Percentiles rank a stretch among this genome's conserved stretches.
phyloP scores from a whole-genome alignment of 1,140 invertebrate species.

The Drosophila subpulchrella region DNA sequence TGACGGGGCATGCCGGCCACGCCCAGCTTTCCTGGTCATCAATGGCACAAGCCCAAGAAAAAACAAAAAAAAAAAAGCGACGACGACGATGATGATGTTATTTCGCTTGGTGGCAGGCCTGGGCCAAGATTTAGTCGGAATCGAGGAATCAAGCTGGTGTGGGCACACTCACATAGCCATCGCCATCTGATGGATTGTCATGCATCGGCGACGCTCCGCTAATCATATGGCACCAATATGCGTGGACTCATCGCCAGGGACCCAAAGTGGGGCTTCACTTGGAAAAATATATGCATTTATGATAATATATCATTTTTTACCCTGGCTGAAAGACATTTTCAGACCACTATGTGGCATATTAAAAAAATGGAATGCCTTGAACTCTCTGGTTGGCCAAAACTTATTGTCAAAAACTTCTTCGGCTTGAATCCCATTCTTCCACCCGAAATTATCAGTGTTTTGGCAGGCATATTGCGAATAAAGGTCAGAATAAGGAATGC shows the following conservation, averaged over 20 bases:
- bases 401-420: too few species aligned
- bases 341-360: not conserved
- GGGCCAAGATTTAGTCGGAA: slow-evolving; percentile 59
- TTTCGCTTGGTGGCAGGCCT: slow-evolving; percentile 53
- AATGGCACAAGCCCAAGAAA: slow-evolving; percentile 60
- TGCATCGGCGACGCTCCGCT: slow-evolving; percentile 62
- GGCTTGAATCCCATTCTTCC: too few species aligned
- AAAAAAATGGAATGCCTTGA: not conserved
- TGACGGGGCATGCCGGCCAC: slow-evolving; percentile 74
- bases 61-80: slow-evolving; percentile 1
- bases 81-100: slow-evolving; percentile 60
- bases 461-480: too few species aligned
- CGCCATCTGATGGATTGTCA: slow-evolving; percentile 62
- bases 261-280: slow-evolving; percentile 7
- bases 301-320: not conserved
- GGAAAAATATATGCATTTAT: slow-evolving; percentile 7
- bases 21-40: slow-evolving; percentile 79
- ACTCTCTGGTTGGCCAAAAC: too few species aligned
- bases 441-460: too few species aligned
- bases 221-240: slow-evolving; percentile 81
- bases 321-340: not conserved
- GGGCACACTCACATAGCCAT: slow-evolving; percentile 3
- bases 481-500: too few species aligned
- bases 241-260: slow-evolving; percentile 38
- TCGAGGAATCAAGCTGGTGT: slow-evolving; percentile 6